Conservation (phyloP, 2,888 invertebrate genomes). For the Ornithoptera priamus region DNA sequence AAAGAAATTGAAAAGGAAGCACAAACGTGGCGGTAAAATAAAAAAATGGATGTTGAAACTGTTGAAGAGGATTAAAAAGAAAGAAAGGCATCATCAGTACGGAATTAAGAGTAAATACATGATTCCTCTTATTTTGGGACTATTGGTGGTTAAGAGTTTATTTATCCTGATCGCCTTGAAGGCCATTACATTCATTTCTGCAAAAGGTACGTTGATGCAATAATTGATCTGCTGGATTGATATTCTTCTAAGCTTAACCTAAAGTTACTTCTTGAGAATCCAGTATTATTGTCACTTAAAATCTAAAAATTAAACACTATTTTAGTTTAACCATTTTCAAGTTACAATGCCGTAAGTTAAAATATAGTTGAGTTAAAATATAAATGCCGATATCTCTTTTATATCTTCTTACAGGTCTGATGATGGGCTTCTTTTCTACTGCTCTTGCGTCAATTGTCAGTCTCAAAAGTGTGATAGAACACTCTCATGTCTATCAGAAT, state of each 20-base stretch:
- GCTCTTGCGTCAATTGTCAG: constrained; percentile 83
- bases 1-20: constrained; percentile 35
- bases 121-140: constrained; percentile 81
- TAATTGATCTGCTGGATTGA: no score
- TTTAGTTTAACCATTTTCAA: no score
- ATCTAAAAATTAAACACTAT: no score
- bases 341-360: background rate
- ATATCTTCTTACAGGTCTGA: constrained; percentile 50
- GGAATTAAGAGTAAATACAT: constrained; percentile 78
- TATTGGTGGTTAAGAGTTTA: constrained; percentile 83
- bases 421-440: constrained; percentile 71
- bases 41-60: constrained; percentile 67
- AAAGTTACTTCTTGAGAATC: no score
- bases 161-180: constrained; percentile 85
- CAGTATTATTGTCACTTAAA: no score
- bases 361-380: background rate
- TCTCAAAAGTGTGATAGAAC: constrained; percentile 75
- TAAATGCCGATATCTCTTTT: background rate
- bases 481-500: constrained; percentile 56
- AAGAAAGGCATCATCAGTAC: constrained; percentile 46
- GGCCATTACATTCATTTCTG: constrained; percentile 83
- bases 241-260: no score
- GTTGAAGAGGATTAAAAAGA: constrained; percentile 47
- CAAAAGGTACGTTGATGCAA: constrained; percentile 61
- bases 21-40: constrained; percentile 42